Conservation (phyloP, 2,888 invertebrate genomes). For the Phymatocera aterrima region DNA sequence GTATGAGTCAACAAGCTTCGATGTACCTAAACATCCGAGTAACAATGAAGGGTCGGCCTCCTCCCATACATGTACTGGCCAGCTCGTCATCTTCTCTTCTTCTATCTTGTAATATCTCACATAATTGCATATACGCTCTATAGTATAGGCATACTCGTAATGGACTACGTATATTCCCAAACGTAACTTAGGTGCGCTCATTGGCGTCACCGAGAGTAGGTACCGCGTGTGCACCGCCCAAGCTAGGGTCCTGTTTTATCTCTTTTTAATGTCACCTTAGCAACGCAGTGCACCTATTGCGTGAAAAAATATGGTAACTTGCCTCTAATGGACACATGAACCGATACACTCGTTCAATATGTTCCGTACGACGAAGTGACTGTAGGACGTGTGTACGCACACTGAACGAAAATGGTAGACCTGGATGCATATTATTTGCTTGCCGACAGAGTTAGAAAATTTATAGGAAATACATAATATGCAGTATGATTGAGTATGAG, state of each 20-base stretch:
- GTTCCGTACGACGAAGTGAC: neutral
- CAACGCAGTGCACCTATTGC: neutral
- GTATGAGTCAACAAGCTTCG: constrained; percentile 63
- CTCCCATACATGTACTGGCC: constrained; percentile 18
- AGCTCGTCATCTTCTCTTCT: neutral
- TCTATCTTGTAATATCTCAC: neutral
- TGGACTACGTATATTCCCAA: constrained; percentile 16
- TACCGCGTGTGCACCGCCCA: constrained; percentile 20
- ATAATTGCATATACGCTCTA: neutral
- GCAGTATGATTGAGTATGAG: too few relatives aligned
- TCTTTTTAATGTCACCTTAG: constrained; percentile 29
- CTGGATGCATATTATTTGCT: neutral
- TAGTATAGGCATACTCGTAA: neutral
- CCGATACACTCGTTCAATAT: constrained; percentile 2
- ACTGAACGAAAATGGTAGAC: neutral
- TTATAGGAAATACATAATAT: too few relatives aligned
- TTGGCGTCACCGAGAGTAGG: neutral
- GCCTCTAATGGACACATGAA: constrained; percentile 14
- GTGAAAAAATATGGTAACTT: neutral
- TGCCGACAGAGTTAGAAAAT: neutral
- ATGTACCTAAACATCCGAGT: constrained; percentile 56
- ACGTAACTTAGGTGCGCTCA: constrained; percentile 17
- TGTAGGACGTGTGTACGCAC: too few relatives aligned
- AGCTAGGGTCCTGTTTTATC: constrained; percentile 25
- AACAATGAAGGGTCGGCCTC: constrained; percentile 22